A percentile compares a stretch with the other conserved stretches of the same genome.
These are phyloP conservation scores for Xenentodon cancila DNA, from an alignment of 2,797 vertebrate species.

Conservation along the genomic window DNA sequence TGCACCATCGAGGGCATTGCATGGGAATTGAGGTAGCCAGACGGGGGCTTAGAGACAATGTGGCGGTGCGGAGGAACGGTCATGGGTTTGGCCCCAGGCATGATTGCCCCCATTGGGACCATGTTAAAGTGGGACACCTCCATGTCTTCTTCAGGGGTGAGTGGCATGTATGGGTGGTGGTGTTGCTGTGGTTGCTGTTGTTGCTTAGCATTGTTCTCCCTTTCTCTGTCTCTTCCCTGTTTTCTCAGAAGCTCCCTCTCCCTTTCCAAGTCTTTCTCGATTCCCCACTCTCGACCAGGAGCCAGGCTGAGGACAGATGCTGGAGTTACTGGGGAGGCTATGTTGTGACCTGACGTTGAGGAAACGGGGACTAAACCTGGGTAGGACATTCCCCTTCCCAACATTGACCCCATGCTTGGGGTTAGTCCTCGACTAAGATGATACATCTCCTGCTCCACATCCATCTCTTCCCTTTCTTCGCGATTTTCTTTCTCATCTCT, in stretches of 20 bases:
- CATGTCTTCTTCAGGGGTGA: constrained; percentile 87
- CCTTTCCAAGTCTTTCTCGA: constrained; percentile 72
- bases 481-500: constrained; percentile 67
- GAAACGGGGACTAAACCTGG: constrained; percentile 68
- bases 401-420: constrained; percentile 53
- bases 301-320: constrained; percentile 74
- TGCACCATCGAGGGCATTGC: constrained; percentile 75
- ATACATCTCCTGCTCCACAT: constrained; percentile 80
- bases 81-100: constrained; percentile 76
- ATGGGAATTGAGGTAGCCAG: constrained; percentile 83
- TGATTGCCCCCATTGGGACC: constrained; percentile 75
- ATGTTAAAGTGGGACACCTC: constrained; percentile 90
- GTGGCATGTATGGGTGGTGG: constrained; percentile 77
- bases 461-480: constrained; percentile 80
- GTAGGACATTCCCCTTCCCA: constrained; percentile 70
- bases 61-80: constrained; percentile 79
- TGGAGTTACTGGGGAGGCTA: constrained; percentile 70
- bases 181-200: constrained; percentile 61
- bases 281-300: constrained; percentile 75
- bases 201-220: constrained; percentile 60
- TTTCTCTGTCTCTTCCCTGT: constrained; percentile 70
- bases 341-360: constrained; percentile 65
- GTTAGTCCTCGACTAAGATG: constrained; percentile 71
- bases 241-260: constrained; percentile 74
- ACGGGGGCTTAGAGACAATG: constrained; percentile 84